Evolutionary conservation across 2,113 vertebrate species (phyloP), one percentile per base, ranked within the genome.

Genomic region (Fukomys damarensis): DNA sequence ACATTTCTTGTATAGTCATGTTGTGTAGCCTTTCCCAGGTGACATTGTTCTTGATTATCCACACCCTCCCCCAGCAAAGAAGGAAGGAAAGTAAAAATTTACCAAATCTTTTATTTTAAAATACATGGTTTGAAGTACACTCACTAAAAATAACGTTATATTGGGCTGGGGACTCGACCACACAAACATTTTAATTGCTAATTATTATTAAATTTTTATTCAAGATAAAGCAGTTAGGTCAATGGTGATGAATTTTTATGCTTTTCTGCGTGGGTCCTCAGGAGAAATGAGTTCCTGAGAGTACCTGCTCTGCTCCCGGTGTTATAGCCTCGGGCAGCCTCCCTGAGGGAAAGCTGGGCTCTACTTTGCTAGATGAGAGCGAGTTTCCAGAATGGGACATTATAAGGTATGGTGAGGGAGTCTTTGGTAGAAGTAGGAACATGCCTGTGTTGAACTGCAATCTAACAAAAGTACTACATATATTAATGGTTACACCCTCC

Each of bases 101-200:
- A 56, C 56, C n/a, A 56, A 86, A 59, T 22, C 9, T 70, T 92
- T 92, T 82, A 16, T 76, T 83, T 88, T 26, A 79, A 84, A 89
- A 76, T 38, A 82, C 13, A 85, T 59, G 70, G 19, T 74, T 91
- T 30, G 6, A 12, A 89, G 11, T 82, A 49, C 76, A 59, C 74
- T 68, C 77, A 58, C 49, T 79, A 32, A 93, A 88, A 87, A 72
- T 94, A 65, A 84, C 19, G 87, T 81, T 74, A 28, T 46, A 74
- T 41, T 95, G 13, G 76, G 7, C 2, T 16, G 49, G 80, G 35
- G 81, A 83, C 13, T 86, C 81, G 35, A 32, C 16, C 59, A 61
- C 59, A 95, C 52, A 80, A 74, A 72, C 70, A 80, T 88, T 91
- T 92, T 26, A 66, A 1, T 96, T 68, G 54, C 5, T 56, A 92